Evolutionary conservation across 2,888 invertebrate species (phyloP), one percentile per base, ranked within the genome.

Genomic region (Eurois occulta): DNA sequence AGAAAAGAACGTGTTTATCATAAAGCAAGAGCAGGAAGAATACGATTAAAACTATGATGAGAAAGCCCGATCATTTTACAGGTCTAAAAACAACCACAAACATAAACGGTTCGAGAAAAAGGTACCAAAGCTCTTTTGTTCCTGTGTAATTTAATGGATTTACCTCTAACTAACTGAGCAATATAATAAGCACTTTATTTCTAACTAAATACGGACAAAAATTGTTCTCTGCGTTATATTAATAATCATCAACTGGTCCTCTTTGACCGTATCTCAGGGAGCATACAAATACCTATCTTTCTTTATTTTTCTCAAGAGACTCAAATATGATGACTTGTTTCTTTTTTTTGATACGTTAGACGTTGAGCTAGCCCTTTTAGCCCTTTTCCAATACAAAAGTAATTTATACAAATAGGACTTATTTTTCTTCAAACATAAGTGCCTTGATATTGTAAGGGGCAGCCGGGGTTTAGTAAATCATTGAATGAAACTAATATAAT

Each of bases 321-420:
- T 21, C 35, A 43, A 81, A 72, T 78, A 60, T 52, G 60, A 82
- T 58, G 78, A 84, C 75, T 78, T 82, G 74, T 86, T 78, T 75
- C 74, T 43, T 80, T 64, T 72, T 46, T 72, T 69, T 78, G 62
- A 77, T 66, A 77, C 24, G 58, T 52, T 70, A 41, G 71, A 65
- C 48, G 32, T 8, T 74, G 70, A 86, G 86, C 78, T 69, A 18
- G 16, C 46, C 60, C 24, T 68, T 32, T 68, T 60, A 75, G 32
- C 62, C 72, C 32, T 72, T 74, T 77, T 66, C 32, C 65, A 69
- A 84, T 76, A 82, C 35, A 72, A 75, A 66, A 80, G 76, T 78
- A 66, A 74, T 85, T 77, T 66, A 58, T 62, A 70, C 35, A 74
- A 81, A 81, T 72, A 62, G 46, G 38, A 41, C 55, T 77, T 66